Conservation (phyloP, 2,888 invertebrate species). For the Morinoia aosen region DNA sequence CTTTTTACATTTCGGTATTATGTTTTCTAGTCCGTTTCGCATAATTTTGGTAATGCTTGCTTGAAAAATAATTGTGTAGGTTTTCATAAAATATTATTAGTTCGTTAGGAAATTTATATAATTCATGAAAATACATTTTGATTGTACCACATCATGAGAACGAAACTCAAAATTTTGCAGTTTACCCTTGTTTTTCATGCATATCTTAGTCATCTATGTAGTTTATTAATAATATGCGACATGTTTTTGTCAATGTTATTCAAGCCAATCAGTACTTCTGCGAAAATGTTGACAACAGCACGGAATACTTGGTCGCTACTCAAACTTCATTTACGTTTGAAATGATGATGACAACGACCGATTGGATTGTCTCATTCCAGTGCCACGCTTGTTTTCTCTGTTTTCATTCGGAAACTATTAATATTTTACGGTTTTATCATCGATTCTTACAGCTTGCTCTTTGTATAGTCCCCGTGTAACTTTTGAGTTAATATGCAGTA, state of each 20-base stretch:
- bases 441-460: too few species aligned
- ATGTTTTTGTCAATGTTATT: not conserved
- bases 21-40: not conserved
- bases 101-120: not conserved
- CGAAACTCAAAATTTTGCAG: not conserved
- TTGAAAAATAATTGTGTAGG: not conserved
- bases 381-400: not conserved
- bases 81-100: not conserved
- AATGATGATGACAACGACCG: not conserved
- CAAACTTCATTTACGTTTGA: not conserved
- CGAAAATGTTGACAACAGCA: not conserved
- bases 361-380: not conserved
- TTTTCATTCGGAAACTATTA: too few species aligned
- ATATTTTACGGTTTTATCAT: too few species aligned
- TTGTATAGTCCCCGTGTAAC: too few species aligned
- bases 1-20: not conserved
- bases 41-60: not conserved
- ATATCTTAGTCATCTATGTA: not conserved
- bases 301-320: not conserved
- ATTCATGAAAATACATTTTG: not conserved
- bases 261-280: not conserved
- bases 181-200: not conserved
- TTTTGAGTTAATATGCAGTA: too few species aligned
- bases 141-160: not conserved
- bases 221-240: not conserved